A percentile compares a stretch with the other conserved stretches of the same genome.
Evolutionary conservation across 2,888 invertebrate genomes (phyloP).

Genomic region (Drosophila parthenogenetica): DNA sequence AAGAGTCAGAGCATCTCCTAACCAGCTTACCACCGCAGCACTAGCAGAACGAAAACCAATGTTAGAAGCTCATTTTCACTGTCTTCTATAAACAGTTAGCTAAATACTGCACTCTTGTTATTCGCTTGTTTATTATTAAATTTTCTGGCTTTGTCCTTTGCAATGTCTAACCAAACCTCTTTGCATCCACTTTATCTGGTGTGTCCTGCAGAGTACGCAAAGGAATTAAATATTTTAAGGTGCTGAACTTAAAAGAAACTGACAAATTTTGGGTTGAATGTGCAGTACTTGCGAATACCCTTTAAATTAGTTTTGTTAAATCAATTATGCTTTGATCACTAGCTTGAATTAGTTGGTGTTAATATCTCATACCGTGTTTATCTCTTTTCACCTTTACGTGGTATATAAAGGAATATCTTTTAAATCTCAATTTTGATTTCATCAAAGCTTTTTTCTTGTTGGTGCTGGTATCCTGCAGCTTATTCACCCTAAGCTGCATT

Average conservation of each 20-base stretch:
- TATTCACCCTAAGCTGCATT: slow-evolving; percentile 48
- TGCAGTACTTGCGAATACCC: no score
- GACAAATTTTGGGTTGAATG: background rate
- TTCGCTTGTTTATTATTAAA: slow-evolving; percentile 20
- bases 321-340: background rate
- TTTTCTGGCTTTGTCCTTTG: slow-evolving; percentile 31
- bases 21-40: slow-evolving; percentile 8
- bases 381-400: background rate
- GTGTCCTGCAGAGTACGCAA: background rate
- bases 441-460: slow-evolving; percentile 8
- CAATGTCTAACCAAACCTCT: background rate
- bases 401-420: slow-evolving; percentile 22
- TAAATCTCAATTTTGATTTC: slow-evolving; percentile 34
- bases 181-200: background rate
- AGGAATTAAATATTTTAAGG: background rate
- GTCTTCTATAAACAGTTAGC: slow-evolving; percentile 1
- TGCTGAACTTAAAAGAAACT: background rate
- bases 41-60: slow-evolving; percentile 5
- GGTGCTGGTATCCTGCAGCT: slow-evolving; percentile 27
- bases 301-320: background rate
- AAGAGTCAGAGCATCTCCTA: slow-evolving; percentile 5
- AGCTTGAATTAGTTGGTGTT: background rate
- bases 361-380: background rate
- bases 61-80: slow-evolving; percentile 3
- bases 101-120: slow-evolving; percentile 28